phyloP scores from a whole-genome alignment of 2,888 invertebrate species.

The Crocallis elinguaria region DNA sequence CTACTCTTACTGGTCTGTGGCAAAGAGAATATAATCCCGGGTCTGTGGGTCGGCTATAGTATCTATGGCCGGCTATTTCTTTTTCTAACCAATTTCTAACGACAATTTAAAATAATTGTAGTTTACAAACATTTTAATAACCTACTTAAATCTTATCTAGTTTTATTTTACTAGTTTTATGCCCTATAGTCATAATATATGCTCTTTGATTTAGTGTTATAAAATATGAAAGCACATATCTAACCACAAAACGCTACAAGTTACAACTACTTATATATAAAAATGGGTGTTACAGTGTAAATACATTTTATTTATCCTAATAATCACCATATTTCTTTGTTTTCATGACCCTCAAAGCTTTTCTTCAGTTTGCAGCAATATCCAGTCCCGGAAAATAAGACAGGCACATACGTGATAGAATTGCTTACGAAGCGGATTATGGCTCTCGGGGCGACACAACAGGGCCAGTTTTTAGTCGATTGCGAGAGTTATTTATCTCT shows the following conservation, averaged over 20 bases:
- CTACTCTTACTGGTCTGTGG: too few relatives aligned
- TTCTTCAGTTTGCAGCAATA: conserved; percentile 90
- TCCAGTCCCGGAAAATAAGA: conserved; percentile 94
- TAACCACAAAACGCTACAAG: conserved; percentile 21
- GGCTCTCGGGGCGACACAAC: conserved; percentile 93
- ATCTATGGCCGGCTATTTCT: too few relatives aligned
- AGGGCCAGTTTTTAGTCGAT: conserved; percentile 96
- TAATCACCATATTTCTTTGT: neutral
- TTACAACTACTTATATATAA: conserved; percentile 21
- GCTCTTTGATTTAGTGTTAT: neutral
- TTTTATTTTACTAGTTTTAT: too few relatives aligned
- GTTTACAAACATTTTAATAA: too few relatives aligned
- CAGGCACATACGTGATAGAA: conserved; percentile 96
- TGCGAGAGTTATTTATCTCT: conserved; percentile 96
- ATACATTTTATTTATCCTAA: conserved; percentile 31
- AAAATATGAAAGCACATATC: conserved; percentile 2
- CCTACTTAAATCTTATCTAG: too few relatives aligned
- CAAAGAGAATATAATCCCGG: too few relatives aligned
- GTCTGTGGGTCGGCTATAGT: too few relatives aligned
- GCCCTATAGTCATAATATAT: neutral
- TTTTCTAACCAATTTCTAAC: too few relatives aligned
- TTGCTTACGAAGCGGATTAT: conserved; percentile 92
- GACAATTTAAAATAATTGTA: too few relatives aligned
- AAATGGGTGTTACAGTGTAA: conserved; percentile 88
- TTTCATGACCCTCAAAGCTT: neutral